phyloP scores from a whole-genome alignment of 2,888 invertebrate species.

The Pseudococcus longispinus region DNA sequence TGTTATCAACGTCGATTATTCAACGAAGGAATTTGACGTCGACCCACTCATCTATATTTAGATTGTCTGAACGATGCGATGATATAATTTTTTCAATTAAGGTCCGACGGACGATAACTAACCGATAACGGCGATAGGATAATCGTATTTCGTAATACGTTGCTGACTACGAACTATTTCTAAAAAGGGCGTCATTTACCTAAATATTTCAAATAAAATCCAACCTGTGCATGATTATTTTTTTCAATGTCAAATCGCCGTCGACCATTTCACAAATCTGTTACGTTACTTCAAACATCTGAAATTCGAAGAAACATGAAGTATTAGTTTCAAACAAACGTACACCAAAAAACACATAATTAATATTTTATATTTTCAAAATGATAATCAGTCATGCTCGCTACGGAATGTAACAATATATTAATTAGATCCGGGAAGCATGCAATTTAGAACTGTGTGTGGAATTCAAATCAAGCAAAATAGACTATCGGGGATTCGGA shows the following conservation, averaged over 20 bases:
- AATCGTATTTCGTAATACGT: background rate
- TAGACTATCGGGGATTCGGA: background rate
- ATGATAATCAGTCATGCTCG: conserved; percentile 12
- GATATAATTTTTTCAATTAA: background rate
- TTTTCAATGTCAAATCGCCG: background rate
- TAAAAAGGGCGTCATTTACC: no score
- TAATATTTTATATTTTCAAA: background rate
- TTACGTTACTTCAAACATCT: background rate
- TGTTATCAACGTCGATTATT: background rate
- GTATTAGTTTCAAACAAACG: background rate
- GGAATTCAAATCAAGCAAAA: background rate
- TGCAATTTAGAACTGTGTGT: conserved; percentile 15
- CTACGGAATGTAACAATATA: conserved; percentile 24
- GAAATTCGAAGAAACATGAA: background rate
- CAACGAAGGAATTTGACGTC: background rate
- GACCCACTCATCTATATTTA: background rate
- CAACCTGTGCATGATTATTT: background rate
- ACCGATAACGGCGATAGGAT: no score
- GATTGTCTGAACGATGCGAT: background rate
- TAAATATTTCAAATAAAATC: background rate
- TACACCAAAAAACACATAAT: background rate
- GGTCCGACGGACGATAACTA: background rate
- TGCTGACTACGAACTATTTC: no score
- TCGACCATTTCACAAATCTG: background rate
- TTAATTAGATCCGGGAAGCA: conserved; percentile 15